Evolutionary conservation across 2,797 vertebrate species (phyloP), one percentile per base, ranked within the genome.

Genomic region (Hippoglossus hippoglossus): DNA sequence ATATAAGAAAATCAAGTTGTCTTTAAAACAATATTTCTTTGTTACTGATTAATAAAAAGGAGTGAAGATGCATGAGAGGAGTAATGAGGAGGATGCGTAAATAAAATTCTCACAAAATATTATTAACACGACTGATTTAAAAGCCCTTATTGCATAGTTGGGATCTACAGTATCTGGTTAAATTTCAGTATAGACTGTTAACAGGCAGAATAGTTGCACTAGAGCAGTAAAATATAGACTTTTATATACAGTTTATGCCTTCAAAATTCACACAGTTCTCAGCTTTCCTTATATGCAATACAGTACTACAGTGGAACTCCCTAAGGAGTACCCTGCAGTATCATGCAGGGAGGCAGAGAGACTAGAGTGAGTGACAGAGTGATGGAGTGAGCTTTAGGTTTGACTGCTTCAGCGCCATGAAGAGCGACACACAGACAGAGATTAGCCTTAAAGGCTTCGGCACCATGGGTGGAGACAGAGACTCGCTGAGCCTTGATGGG

Each of bases 391-490:
- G 71, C 41, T 44, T 54, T 46, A 46, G 51, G 59, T 61, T 68
- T 68, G 41, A 79, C 47, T 69, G 46, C 82, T 83, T 83, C 79
- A 85, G 83, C 59, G 80, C 60, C 82, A 72, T 24, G 62, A 77
- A 84, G 60, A 82, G 75, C 54, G 60, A 64, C 50, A 53, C 26
- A 52, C 1, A 31, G 21, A 67, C 21, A 54, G 47, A 51, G 19
- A 68, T 76, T 67, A 69, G 47, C 28, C 66, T 81, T 72, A 66
- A 79, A 67, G 55, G 58, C 46, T 71, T 67, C 58, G 65, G 72
- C 21, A 39, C 26, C 41, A 24, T 12, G 25, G 71, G 78, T 1
- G 61, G 67, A 79, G 50, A 63, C 55, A 52, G 56, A 60, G 26
- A 44, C 60, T 44, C 50, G 75, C 77, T 12, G 6, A 66, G 66